phyloP scores from a whole-genome alignment of 2,888 invertebrate genomes.

The Pharmacophagus antenor region DNA sequence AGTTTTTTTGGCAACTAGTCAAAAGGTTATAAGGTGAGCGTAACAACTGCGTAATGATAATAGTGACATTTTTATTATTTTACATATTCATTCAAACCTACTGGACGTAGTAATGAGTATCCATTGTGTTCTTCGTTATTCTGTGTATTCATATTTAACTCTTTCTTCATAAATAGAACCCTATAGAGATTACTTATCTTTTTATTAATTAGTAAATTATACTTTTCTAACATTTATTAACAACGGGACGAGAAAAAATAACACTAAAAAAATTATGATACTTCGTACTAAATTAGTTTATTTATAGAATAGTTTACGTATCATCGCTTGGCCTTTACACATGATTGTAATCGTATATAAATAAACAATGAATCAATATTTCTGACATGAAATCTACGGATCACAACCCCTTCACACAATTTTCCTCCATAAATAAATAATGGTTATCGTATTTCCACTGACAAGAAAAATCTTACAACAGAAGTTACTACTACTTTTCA shows the following conservation, averaged over 20 bases:
- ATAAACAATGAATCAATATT: background rate
- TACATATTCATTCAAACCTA: slow-evolving; percentile 4
- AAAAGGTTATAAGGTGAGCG: slow-evolving; percentile 75
- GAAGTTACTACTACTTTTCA: background rate
- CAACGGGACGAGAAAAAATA: no score
- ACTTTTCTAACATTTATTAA: no score
- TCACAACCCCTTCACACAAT: background rate
- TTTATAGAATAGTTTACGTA: no score
- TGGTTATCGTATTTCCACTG: background rate
- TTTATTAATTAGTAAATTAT: no score
- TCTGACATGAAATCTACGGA: background rate
- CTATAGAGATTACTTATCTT: no score
- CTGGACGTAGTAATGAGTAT: background rate
- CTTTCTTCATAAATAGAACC: no score
- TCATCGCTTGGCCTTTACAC: no score
- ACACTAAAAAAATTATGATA: no score
- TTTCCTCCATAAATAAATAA: background rate
- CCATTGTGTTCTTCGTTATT: background rate
- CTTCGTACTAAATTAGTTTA: no score
- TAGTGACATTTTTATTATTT: slow-evolving; percentile 29
- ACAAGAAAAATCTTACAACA: background rate
- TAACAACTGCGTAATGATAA: slow-evolving; percentile 52
- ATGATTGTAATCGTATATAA: no score
- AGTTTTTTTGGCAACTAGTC: slow-evolving; percentile 70
- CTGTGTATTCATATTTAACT: no score